Percentiles rank a stretch among this genome's conserved stretches.
Evolutionary conservation across 2,797 vertebrate species (phyloP).

Genomic region (Neostethus bicornis): DNA sequence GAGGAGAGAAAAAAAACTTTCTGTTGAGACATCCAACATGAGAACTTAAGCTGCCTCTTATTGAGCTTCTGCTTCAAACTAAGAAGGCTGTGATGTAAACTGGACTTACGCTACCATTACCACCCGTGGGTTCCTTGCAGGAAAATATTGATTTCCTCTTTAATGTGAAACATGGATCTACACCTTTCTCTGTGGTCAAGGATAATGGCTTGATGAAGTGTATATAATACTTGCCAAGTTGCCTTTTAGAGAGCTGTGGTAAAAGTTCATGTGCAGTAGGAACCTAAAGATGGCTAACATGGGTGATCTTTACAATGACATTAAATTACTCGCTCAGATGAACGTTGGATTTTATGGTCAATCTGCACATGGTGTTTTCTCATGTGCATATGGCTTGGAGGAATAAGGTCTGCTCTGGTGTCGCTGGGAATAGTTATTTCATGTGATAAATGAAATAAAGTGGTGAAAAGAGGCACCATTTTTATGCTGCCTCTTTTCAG

Average conservation of each 20-base stretch:
- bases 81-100: constrained; percentile 27
- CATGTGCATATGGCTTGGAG: constrained; percentile 61
- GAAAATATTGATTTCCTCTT: constrained; percentile 56
- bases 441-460: constrained; percentile 68
- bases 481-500: constrained; percentile 47
- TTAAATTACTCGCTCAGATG: constrained; percentile 70
- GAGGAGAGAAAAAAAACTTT: constrained; percentile 4
- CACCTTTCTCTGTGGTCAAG: constrained; percentile 45
- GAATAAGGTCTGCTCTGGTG: constrained; percentile 47
- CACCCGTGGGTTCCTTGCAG: constrained; percentile 7
- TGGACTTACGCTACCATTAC: constrained; percentile 29
- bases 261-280: constrained; percentile 50
- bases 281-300: constrained; percentile 34
- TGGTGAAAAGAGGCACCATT: too few relatives aligned
- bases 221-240: constrained; percentile 54
- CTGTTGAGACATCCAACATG: constrained; percentile 23
- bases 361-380: constrained; percentile 33
- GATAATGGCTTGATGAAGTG: constrained; percentile 60
- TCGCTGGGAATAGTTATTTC: constrained; percentile 53
- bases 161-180: constrained; percentile 61
- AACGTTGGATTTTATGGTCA: constrained; percentile 66
- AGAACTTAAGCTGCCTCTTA: constrained; percentile 19
- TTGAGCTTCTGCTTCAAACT: constrained; percentile 23
- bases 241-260: constrained; percentile 44
- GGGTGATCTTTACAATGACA: constrained; percentile 52